Evolutionary conservation across 2,113 vertebrate genomes (phyloP).

Genomic region (Probosciger aterrimus): DNA sequence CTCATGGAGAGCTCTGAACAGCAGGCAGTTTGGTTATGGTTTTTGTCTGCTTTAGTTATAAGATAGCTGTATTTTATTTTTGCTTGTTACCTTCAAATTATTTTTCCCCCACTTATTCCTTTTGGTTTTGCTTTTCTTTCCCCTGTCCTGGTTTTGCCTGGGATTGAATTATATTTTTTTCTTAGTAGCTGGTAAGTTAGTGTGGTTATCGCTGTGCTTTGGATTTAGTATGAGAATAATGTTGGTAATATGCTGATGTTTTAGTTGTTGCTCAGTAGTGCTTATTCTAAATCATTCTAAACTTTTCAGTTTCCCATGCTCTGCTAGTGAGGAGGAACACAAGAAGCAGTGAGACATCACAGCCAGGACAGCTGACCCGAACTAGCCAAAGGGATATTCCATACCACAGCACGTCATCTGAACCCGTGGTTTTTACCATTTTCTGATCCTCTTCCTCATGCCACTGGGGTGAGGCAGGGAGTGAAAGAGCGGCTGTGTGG

Average conservation of each 20-base stretch:
- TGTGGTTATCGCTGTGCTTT: not conserved
- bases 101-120: not conserved
- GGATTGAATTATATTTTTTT: not conserved
- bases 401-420: not conserved
- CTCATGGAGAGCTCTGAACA: not conserved
- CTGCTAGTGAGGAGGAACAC: not conserved
- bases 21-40: not conserved
- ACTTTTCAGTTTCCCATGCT: not conserved
- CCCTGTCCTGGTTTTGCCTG: not conserved
- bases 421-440: not conserved
- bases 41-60: not conserved
- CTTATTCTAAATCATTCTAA: not conserved
- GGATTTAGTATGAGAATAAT: not conserved
- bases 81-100: not conserved
- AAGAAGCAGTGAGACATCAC: not conserved
- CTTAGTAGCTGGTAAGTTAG: not conserved
- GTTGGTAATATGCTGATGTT: not conserved
- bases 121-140: not conserved
- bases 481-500: not conserved
- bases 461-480: not conserved
- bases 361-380: not conserved
- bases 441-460: not conserved
- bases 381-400: not conserved
- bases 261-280: not conserved
- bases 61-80: not conserved